phyloP scores from a whole-genome alignment of 2,888 invertebrate genomes.

The Lobophora halterata region DNA sequence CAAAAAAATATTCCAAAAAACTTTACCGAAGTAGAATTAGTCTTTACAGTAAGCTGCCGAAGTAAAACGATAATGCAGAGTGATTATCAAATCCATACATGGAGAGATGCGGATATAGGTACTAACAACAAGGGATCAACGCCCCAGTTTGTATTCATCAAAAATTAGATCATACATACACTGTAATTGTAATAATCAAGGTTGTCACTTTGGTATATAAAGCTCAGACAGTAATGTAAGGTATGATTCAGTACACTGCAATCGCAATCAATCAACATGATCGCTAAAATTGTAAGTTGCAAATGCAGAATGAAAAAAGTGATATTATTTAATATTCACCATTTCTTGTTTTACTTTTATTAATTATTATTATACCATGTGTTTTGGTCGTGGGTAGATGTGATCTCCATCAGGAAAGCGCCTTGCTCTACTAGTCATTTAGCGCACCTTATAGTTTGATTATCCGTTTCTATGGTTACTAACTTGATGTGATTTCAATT shows the following conservation, averaged over 20 bases:
- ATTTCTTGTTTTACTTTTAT: neutral
- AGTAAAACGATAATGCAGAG: conserved; percentile 11
- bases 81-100: conserved; percentile 38
- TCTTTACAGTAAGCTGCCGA: too few species aligned
- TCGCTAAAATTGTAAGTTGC: conserved; percentile 59
- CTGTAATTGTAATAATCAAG: conserved; percentile 68
- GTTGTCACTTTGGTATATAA: conserved; percentile 53
- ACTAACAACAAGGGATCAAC: conserved; percentile 45
- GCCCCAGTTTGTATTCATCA: conserved; percentile 45
- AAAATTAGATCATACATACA: conserved; percentile 43
- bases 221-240: conserved; percentile 36
- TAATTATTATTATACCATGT: neutral
- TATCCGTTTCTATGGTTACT: too few species aligned
- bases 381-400: too few species aligned
- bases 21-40: too few species aligned
- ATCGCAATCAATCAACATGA: conserved; percentile 53
- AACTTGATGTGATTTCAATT: too few species aligned
- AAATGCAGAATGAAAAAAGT: conserved; percentile 1
- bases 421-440: too few species aligned
- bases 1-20: too few species aligned
- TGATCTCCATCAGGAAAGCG: too few species aligned
- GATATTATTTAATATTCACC: neutral
- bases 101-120: conserved; percentile 42
- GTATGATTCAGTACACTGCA: conserved; percentile 52
- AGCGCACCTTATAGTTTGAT: too few species aligned